Base-by-base conservation (phyloP, 30 jellyfish, hydroid and myxozoan species). In the Cassiopea andromeda region DNA sequence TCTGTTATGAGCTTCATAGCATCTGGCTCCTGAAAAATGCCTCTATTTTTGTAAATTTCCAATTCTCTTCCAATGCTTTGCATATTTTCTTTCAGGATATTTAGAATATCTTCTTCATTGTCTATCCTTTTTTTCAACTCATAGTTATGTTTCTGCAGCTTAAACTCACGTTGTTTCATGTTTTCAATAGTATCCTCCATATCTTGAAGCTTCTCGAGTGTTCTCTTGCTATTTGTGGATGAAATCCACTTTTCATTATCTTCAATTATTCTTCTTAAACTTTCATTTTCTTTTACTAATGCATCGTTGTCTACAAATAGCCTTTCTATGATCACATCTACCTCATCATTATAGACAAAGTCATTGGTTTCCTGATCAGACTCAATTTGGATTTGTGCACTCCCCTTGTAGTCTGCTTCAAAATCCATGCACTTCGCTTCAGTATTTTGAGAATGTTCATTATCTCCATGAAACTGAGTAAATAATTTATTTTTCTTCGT, bases 141-240 rank as follows among this genome's bases (percentile, higher is more conserved):
- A 78, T 78, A 50, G 44, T 78, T 78, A 50, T 78, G 76, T 1
- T 46, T 78, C 77, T 78, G 87, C 2, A 78, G 49, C 44, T 78
- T 58, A 75, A 8, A 8, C 59, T 58, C 87, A 1, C 44, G 71
- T 45, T 78, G 75, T 49, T 48, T 58, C 87, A 78, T 78, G 10
- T 78, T 61, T 5, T 76, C 70, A 46, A 76, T 2, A 12, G 44
- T 76, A 1, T 38, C 43, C 13, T 46, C 46, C 57, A 50, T 57
- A 19, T 78, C 87, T 1, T 3, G 75, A 45, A 58, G 48, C 60
- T 78, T 46, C 64, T 50, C 87, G 38, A 1, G 4, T 2, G 6
- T 66, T 18, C 75, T 66, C 18, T 66, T 14, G 3, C 45, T 18
- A 66, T 66, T 18, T 19, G n/a, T n/a, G n/a, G 15, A 14, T 18